Conservation (phyloP, 2,113 vertebrate genomes). For the Scomber scombrus region DNA sequence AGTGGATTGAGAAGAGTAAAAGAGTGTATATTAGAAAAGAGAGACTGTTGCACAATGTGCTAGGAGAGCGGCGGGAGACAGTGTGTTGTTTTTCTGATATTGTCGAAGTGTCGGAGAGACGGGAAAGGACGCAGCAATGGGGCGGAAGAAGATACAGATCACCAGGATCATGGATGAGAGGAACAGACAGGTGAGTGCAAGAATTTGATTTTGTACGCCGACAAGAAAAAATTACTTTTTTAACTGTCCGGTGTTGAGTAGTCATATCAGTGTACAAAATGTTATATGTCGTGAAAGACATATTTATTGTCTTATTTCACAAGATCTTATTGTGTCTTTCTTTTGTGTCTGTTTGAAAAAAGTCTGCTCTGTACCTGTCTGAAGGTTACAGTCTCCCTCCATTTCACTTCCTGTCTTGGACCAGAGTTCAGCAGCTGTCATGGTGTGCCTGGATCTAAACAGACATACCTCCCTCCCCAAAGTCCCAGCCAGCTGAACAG, state of each 20-base stretch:
- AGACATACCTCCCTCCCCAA: slow-evolving; percentile 73
- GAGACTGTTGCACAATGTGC: slow-evolving; percentile 89
- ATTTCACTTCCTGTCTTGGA: slow-evolving; percentile 44
- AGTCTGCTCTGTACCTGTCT: slow-evolving; percentile 32
- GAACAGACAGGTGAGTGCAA: slow-evolving; percentile 94
- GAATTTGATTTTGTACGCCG: neutral
- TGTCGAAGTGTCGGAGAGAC: slow-evolving; percentile 89
- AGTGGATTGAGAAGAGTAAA: slow-evolving; percentile 77
- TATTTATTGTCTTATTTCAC: neutral
- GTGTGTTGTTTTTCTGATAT: slow-evolving; percentile 88
- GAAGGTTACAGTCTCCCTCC: slow-evolving; percentile 36
- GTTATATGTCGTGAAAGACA: too few species aligned
- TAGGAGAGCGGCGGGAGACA: slow-evolving; percentile 88
- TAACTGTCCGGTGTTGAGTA: too few species aligned
- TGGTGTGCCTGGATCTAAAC: slow-evolving; percentile 69
- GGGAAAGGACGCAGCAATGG: slow-evolving; percentile 89
- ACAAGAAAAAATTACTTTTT: neutral
- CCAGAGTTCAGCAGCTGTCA: slow-evolving; percentile 69
- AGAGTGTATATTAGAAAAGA: slow-evolving; percentile 76
- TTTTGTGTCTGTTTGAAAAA: slow-evolving; percentile 9
- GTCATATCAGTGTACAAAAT: too few species aligned
- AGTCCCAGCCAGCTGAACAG: slow-evolving; percentile 70
- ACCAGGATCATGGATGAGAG: slow-evolving; percentile 99
- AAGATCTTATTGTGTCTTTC: slow-evolving; percentile 6
- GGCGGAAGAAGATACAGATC: slow-evolving; percentile 99